A percentile compares a stretch with the other conserved stretches of the same genome.
phyloP scores from a whole-genome alignment of 2,797 vertebrate species.

The Poeciliopsis paucimaculata region DNA sequence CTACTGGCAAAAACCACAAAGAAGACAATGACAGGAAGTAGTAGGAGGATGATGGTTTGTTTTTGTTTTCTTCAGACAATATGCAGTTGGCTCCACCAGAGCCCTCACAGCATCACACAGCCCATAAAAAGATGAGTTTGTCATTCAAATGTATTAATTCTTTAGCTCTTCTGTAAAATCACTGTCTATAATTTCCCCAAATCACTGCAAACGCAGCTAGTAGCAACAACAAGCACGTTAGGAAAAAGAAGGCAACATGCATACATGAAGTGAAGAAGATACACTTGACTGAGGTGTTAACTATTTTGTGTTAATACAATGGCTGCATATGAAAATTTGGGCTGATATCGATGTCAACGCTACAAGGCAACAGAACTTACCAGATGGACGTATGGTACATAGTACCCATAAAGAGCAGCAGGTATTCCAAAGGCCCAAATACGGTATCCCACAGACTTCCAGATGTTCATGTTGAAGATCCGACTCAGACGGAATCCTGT shows the following conservation, averaged over 20 bases:
- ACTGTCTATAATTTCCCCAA: too few relatives aligned
- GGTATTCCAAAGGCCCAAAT: slow-evolving; percentile 96
- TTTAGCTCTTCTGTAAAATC: too few relatives aligned
- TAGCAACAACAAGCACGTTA: neutral
- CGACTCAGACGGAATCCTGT: slow-evolving; percentile 74
- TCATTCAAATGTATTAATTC: too few relatives aligned
- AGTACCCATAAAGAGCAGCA: slow-evolving; percentile 94
- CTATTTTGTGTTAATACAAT: neutral
- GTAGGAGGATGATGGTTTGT: too few relatives aligned
- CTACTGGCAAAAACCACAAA: too few relatives aligned
- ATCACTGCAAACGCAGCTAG: too few relatives aligned
- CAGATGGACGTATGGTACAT: slow-evolving; percentile 97
- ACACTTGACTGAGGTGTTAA: neutral
- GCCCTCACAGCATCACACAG: too few relatives aligned
- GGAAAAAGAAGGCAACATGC: neutral
- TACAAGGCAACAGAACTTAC: slow-evolving; percentile 77
- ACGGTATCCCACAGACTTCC: slow-evolving; percentile 88
- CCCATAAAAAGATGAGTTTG: too few relatives aligned
- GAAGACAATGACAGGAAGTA: too few relatives aligned
- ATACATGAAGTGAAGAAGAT: neutral
- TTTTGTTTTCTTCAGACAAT: too few relatives aligned
- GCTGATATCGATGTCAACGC: too few relatives aligned
- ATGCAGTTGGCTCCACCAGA: too few relatives aligned
- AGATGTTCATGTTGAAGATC: slow-evolving; percentile 90
- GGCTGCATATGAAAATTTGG: neutral